Conservation (phyloP, 1,140 invertebrate species). For the Psilanteris sp. region DNA sequence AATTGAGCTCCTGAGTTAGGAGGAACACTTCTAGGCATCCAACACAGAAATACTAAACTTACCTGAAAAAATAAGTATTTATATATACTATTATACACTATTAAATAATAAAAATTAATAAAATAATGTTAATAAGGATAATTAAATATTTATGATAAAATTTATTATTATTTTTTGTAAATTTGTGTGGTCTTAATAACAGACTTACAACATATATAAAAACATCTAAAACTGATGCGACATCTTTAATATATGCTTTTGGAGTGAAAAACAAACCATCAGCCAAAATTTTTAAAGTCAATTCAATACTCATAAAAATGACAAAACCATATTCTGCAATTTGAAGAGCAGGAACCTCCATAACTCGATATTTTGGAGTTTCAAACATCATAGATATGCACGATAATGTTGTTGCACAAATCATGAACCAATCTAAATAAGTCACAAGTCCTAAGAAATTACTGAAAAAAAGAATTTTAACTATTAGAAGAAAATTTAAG, state of each 20-base stretch:
- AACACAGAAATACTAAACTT: slow-evolving; percentile 95
- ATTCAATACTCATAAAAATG: slow-evolving; percentile 98
- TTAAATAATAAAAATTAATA: neutral
- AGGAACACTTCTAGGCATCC: slow-evolving; percentile 96
- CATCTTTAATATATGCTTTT: slow-evolving; percentile 98
- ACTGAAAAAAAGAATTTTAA: slow-evolving; percentile 82
- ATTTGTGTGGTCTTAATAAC: too few species aligned
- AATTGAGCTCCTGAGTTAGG: slow-evolving; percentile 96
- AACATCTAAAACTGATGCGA: slow-evolving; percentile 96
- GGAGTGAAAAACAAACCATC: slow-evolving; percentile 99
- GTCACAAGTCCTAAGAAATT: slow-evolving; percentile 98
- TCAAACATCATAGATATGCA: slow-evolving; percentile 99
- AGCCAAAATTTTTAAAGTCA: slow-evolving; percentile 96
- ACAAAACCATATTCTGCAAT: slow-evolving; percentile 99
- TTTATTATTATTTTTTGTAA: too few species aligned
- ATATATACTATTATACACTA: too few species aligned
- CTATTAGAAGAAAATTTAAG: too few species aligned
- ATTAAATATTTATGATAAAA: too few species aligned
- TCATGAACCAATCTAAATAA: slow-evolving; percentile 99
- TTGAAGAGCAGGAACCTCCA: slow-evolving; percentile 91
- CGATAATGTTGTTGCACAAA: slow-evolving; percentile 97
- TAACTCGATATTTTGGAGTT: slow-evolving; percentile 92
- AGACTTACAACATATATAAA: slow-evolving; percentile 97
- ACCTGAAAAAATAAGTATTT: too few species aligned
- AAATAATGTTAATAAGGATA: too few species aligned